phyloP scores from a whole-genome alignment of 2,113 vertebrate species.

The Nanorana parkeri region DNA sequence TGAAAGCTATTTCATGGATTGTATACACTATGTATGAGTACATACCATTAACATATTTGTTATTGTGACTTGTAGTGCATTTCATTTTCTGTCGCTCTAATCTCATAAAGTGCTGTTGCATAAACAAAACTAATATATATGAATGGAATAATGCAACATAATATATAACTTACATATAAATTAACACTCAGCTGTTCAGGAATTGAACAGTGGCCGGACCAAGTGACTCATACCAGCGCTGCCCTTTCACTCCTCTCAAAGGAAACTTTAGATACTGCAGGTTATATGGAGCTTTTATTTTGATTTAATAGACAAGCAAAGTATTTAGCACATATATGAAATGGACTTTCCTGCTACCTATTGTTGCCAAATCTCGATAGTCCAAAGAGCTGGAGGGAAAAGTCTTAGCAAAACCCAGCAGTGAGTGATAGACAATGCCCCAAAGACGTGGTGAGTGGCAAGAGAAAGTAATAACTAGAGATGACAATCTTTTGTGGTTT shows the following conservation, averaged over 20 bases:
- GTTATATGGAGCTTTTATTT: conserved; percentile 5
- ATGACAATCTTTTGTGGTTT: too few species aligned
- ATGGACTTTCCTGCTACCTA: too few species aligned
- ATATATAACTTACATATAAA: conserved; percentile 17
- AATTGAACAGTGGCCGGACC: background rate
- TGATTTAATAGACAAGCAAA: conserved; percentile 16
- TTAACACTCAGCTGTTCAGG: conserved; percentile 14
- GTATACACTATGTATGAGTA: background rate
- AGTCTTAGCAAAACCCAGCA: too few species aligned
- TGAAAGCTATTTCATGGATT: conserved; percentile 10
- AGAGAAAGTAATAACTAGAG: too few species aligned
- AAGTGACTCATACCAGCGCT: conserved; percentile 1
- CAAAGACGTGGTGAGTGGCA: too few species aligned
- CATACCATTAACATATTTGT: conserved; percentile 23
- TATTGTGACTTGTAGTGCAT: background rate
- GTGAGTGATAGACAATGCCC: too few species aligned
- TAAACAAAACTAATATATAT: conserved; percentile 6
- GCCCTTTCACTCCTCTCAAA: background rate
- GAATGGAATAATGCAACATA: background rate
- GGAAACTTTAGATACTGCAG: conserved; percentile 1
- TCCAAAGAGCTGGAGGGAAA: too few species aligned
- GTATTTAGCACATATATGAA: too few species aligned
- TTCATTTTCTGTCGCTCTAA: conserved; percentile 10
- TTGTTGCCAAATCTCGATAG: too few species aligned
- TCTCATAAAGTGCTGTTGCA: conserved; percentile 21